Evolutionary conservation across 2,113 vertebrate genomes (phyloP).

Genomic region (Myrmophylax atrothorax): DNA sequence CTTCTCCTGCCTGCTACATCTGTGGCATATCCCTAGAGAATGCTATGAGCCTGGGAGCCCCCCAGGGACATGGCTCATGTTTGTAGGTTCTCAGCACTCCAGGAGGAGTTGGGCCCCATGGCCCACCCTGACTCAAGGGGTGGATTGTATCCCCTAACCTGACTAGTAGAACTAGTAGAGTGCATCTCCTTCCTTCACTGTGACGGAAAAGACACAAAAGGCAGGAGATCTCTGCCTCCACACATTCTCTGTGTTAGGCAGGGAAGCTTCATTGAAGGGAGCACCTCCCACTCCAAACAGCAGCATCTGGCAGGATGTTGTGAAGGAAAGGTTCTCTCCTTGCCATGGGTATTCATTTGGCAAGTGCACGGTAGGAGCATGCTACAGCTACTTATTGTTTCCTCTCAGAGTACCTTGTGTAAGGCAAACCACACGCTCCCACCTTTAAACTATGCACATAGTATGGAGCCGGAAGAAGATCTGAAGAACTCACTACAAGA

Average conservation of each 20-base stretch:
- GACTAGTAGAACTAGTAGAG: neutral
- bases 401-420: neutral
- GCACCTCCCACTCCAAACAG: neutral
- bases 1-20: neutral
- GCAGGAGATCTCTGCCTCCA: neutral
- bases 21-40: neutral
- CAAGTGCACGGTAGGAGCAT: neutral
- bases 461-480: neutral
- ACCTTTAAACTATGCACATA: fast-evolving
- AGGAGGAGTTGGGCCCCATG: neutral
- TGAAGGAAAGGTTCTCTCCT: neutral
- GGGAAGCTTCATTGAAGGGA: neutral
- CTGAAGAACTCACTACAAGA: neutral
- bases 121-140: neutral
- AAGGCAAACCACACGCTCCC: neutral
- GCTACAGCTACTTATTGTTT: neutral
- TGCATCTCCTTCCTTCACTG: neutral
- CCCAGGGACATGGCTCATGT: fast-evolving
- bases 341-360: neutral
- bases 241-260: neutral
- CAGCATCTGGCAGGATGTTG: neutral
- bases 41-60: fast-evolving
- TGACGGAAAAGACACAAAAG: neutral
- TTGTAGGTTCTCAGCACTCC: neutral
- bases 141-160: neutral